A percentile compares a stretch with the other conserved stretches of the same genome.
Conservation (phyloP, 2,113 vertebrate species). For the Callospermophilus lateralis region DNA sequence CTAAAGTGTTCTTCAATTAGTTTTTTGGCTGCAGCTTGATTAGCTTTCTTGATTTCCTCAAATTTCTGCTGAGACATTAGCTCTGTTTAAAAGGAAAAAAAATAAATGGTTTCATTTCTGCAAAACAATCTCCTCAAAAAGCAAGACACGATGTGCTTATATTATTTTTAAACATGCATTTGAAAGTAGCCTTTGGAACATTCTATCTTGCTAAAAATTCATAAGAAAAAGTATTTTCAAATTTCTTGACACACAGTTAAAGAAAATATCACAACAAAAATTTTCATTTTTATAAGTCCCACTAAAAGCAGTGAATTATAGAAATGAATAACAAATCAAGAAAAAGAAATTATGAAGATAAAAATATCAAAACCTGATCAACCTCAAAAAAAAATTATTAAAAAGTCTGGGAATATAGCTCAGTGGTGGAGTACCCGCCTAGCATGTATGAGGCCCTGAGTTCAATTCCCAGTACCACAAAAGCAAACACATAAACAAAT, state of each 20-base stretch:
- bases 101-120: slow-evolving; percentile 25
- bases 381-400: slow-evolving; percentile 5
- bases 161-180: slow-evolving; percentile 18
- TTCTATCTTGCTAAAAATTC: slow-evolving; percentile 26
- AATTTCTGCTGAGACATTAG: slow-evolving; percentile 91
- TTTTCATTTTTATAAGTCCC: slow-evolving; percentile 35
- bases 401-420: too few species aligned
- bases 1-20: slow-evolving; percentile 90
- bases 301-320: neutral
- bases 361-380: neutral
- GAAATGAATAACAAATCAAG: slow-evolving; percentile 20
- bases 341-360: neutral
- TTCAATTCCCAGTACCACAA: too few species aligned
- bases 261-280: slow-evolving; percentile 20
- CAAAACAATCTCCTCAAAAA: slow-evolving; percentile 17
- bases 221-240: slow-evolving; percentile 35
- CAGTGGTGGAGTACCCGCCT: too few species aligned
- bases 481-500: neutral
- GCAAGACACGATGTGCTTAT: neutral
- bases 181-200: slow-evolving; percentile 16
- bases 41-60: slow-evolving; percentile 95
- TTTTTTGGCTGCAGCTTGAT: slow-evolving; percentile 94
- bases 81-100: slow-evolving; percentile 84
- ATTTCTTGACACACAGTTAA: slow-evolving; percentile 34
- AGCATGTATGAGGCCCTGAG: too few species aligned